phyloP scores from a whole-genome alignment of 2,797 vertebrate genomes.

The Falco concolor region DNA sequence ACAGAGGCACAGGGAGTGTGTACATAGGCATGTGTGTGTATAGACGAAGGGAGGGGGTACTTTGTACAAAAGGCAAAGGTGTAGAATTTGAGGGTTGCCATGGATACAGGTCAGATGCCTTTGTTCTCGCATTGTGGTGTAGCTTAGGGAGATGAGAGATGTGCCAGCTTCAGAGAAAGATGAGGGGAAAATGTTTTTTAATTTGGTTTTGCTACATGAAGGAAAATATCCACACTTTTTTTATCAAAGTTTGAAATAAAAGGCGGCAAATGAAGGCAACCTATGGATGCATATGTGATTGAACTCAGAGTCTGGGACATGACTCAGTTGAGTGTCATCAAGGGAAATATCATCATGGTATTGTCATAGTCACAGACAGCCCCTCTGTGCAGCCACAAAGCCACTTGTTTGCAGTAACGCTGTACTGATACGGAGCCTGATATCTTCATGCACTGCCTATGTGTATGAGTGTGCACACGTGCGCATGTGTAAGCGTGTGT shows the following conservation, averaged over 20 bases:
- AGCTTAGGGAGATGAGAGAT: constrained; percentile 60
- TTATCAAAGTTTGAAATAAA: constrained; percentile 3
- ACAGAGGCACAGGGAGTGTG: not conserved
- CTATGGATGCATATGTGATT: not conserved
- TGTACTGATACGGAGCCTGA: accelerated
- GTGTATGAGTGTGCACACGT: not conserved
- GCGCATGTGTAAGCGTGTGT: accelerated
- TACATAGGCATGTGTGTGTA: not conserved
- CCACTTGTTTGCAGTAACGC: not conserved
- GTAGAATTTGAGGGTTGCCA: constrained; percentile 65
- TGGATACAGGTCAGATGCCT: constrained; percentile 69
- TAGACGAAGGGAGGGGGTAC: not conserved
- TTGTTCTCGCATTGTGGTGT: constrained; percentile 46
- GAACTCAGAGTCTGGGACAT: not conserved
- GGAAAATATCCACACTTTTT: not conserved
- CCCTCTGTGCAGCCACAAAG: not conserved
- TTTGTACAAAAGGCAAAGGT: constrained; percentile 59
- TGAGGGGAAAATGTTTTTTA: not conserved
- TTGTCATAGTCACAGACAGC: constrained; percentile 8
- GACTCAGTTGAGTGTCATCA: not conserved
- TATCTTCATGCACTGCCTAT: not conserved
- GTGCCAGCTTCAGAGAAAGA: not conserved
- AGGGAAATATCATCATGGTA: not conserved
- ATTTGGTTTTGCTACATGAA: not conserved
- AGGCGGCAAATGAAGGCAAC: not conserved